A percentile compares a stretch with the other conserved stretches of the same genome.
Conservation (phyloP, 2,888 invertebrate genomes). For the Amiota communis region DNA sequence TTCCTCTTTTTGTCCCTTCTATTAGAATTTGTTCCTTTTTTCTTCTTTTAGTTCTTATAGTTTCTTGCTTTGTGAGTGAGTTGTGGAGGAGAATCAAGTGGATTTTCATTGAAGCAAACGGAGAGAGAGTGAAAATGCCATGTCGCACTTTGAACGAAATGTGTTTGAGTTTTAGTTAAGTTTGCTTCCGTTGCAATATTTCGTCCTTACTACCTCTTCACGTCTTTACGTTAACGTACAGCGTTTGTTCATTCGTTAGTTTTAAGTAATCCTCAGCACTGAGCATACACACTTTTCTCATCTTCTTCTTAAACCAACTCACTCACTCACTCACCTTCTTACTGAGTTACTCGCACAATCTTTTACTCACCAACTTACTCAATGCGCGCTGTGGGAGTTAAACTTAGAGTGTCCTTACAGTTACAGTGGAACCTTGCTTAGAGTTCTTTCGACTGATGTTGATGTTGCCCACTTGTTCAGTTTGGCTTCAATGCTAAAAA, state of each 20-base stretch:
- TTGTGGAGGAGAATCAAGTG: no score
- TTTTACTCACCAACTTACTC: background rate
- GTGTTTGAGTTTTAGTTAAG: slow-evolving; percentile 8
- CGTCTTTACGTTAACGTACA: background rate
- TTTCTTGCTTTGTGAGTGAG: no score
- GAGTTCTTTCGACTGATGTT: background rate
- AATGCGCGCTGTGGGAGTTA: slow-evolving; percentile 2
- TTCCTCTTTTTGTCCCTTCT: no score
- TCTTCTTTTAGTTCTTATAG: background rate
- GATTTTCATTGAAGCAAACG: no score
- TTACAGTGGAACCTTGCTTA: background rate
- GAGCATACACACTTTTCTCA: background rate
- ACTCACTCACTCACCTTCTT: background rate
- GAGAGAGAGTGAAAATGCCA: background rate
- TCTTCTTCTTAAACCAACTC: no score
- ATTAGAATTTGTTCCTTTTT: background rate
- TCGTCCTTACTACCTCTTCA: background rate
- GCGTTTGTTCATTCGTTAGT: background rate
- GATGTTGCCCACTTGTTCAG: slow-evolving; percentile 4
- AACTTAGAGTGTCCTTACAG: background rate
- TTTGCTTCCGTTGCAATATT: background rate
- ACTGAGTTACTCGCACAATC: background rate
- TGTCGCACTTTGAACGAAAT: background rate
- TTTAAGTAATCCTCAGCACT: slow-evolving; percentile 9
- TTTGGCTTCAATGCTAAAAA: slow-evolving; percentile 37